Base-by-base conservation (phyloP, 2,888 invertebrate species). In the Nomada goodeniana region DNA sequence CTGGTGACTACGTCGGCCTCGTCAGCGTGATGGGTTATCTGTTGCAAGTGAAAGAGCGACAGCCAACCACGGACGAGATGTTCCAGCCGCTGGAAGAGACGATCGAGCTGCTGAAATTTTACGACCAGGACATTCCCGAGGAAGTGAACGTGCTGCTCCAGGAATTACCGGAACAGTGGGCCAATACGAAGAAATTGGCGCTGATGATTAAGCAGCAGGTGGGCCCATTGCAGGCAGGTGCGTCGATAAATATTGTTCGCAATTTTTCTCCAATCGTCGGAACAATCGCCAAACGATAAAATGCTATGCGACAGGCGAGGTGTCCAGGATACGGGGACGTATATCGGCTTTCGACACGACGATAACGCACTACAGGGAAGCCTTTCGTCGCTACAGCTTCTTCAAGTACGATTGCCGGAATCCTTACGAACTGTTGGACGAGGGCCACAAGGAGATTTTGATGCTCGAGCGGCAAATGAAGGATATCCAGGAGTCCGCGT, bases 141-240 rank as follows among this genome's bases (percentile, higher is more conserved):
- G 98, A 98, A 94, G 98, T 99, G 0, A 98, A 98, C 92, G 97
- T 98, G 7, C 95, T 98, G 84, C 94, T 99, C 60, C 95, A 98
- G 96, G 98, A 99, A 94, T 94, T 99, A 73, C 99, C 99, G 15
- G 98, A 98, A 92, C 98, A 98, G 94, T 99, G 99, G 99, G 97
- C 96, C 89, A 97, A 98, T 87, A 98, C 98, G 0, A 99, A 99
- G 93, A 99, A 98, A 94, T 95, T 98, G 77, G 98, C 98, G 0
- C 94, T 97, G 29, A 97, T 97, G 53, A 97, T 98, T 4, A 98
- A 98, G 92, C 98, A 98, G 93, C 98, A 98, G 94, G 98, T 99
- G 42, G 98, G 98, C 9, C 99, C 99, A 0, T 94, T 99, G 55
- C 98, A 99, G 95, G 98, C 99, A 47, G 96, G 94, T 92, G 18